phyloP scores from a whole-genome alignment of 2,113 vertebrate genomes.

The Charina bottae region DNA sequence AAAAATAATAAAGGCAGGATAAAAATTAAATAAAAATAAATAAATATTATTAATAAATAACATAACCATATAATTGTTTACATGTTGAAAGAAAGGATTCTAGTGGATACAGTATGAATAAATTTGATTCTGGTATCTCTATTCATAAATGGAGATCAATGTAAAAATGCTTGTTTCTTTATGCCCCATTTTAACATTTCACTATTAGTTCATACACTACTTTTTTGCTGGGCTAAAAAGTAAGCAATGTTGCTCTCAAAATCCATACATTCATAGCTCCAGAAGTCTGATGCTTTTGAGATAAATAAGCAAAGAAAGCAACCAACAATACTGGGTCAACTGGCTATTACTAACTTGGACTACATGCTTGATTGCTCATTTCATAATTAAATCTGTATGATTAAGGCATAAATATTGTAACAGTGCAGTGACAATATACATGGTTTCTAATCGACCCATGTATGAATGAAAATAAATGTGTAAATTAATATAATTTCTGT shows the following conservation, averaged over 20 bases:
- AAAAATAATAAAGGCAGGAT: too few species aligned
- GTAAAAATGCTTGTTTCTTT: not conserved
- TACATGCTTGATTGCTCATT: not conserved
- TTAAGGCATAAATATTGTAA: not conserved
- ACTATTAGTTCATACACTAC: not conserved
- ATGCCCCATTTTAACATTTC: not conserved
- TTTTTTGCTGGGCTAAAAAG: not conserved
- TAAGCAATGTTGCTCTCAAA: not conserved
- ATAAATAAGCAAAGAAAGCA: slow-evolving; percentile 1
- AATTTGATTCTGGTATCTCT: not conserved
- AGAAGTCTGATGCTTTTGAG: not conserved
- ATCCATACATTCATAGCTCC: not conserved
- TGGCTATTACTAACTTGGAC: not conserved
- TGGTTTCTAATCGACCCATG: not conserved
- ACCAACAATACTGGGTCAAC: not conserved
- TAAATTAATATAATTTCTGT: not conserved
- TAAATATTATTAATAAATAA: not conserved
- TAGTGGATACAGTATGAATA: not conserved
- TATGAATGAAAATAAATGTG: not conserved
- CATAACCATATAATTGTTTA: not conserved
- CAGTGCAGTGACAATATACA: not conserved
- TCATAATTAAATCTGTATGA: not conserved
- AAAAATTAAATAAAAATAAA: too few species aligned
- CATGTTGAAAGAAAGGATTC: not conserved
- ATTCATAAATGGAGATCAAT: not conserved